Evolutionary conservation across 2,113 vertebrate species (phyloP).

Genomic region (Erythrolamprus reginae): DNA sequence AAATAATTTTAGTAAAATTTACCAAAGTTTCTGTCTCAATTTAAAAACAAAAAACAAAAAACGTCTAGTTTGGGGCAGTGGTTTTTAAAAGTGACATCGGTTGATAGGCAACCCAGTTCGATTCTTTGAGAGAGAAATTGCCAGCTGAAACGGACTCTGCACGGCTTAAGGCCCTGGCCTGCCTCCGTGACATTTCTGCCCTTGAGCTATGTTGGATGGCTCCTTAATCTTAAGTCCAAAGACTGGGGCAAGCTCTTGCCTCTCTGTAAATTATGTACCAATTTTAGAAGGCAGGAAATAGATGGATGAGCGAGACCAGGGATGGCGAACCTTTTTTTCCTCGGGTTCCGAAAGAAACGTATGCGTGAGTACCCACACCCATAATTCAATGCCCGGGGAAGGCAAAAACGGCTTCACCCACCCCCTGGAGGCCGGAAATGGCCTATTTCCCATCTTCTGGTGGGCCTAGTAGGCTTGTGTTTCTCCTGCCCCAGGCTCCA

Average conservation of each 20-base stretch:
- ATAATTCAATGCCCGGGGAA: too few relatives aligned
- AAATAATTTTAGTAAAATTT: slow-evolving; percentile 68
- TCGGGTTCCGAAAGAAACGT: too few relatives aligned
- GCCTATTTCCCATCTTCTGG: too few relatives aligned
- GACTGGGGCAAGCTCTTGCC: neutral
- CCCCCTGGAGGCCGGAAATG: too few relatives aligned
- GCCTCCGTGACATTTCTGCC: neutral
- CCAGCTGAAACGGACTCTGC: neutral
- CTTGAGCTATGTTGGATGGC: neutral
- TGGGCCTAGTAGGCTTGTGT: too few relatives aligned
- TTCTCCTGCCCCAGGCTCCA: too few relatives aligned
- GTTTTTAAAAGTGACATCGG: neutral
- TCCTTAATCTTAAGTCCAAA: neutral
- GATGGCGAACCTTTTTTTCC: too few relatives aligned
- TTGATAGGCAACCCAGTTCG: neutral
- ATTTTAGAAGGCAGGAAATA: neutral
- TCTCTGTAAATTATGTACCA: too few relatives aligned
- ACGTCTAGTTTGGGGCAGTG: neutral
- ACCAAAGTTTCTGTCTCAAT: slow-evolving; percentile 33
- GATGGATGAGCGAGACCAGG: too few relatives aligned
- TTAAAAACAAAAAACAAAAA: too few relatives aligned
- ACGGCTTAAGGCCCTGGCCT: neutral
- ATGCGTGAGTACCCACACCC: too few relatives aligned
- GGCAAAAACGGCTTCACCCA: too few relatives aligned
- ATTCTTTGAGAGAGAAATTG: neutral